Conservation (phyloP, 2,797 vertebrate genomes). For the Lagodon rhomboides region DNA sequence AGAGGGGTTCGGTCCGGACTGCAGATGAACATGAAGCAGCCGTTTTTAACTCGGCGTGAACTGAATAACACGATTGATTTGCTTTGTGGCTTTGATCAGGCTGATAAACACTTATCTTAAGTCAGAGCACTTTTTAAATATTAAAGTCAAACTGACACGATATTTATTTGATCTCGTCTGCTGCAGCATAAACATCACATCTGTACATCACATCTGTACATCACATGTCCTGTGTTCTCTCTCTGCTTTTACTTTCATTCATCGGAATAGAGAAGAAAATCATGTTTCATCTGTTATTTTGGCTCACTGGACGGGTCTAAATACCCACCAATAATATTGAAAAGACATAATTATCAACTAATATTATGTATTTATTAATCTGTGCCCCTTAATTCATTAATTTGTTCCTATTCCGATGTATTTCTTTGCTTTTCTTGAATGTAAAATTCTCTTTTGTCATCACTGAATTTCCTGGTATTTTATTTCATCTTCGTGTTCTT, state of each 20-base stretch:
- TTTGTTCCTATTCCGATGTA: no score
- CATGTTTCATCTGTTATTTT: no score
- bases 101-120: not conserved
- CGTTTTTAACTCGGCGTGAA: not conserved
- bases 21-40: not conserved
- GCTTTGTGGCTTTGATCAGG: not conserved
- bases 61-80: not conserved
- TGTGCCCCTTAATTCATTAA: no score
- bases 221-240: not conserved
- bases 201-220: not conserved
- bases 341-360: no score
- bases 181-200: not conserved
- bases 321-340: no score
- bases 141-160: not conserved
- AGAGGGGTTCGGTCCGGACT: not conserved
- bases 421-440: no score
- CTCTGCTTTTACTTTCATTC: no score
- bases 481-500: no score
- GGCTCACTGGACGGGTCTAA: no score
- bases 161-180: not conserved
- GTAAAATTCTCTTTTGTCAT: no score
- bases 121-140: slow-evolving; percentile 4
- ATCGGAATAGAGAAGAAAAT: not conserved
- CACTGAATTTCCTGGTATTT: no score
- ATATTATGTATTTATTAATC: no score